phyloP scores from a whole-genome alignment of 2,113 vertebrate genomes.

The Rhombomys opimus region DNA sequence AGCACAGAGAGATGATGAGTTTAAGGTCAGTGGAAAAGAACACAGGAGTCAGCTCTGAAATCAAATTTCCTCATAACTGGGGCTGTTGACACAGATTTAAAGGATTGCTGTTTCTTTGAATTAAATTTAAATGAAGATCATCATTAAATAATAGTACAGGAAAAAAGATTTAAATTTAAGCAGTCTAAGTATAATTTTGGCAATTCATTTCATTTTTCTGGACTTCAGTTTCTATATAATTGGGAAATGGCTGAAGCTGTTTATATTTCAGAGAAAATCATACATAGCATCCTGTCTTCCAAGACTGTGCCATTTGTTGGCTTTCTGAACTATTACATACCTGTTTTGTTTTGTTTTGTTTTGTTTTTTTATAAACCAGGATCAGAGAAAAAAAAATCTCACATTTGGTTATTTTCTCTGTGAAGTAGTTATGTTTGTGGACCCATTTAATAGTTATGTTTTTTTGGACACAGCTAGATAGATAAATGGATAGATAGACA shows the following conservation, averaged over 20 bases:
- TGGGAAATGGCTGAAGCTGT: neutral
- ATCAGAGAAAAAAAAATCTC: too few species aligned
- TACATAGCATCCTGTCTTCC: neutral
- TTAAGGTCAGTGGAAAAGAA: neutral
- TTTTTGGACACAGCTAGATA: neutral
- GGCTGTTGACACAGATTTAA: neutral
- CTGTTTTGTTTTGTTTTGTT: neutral
- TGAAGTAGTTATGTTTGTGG: neutral
- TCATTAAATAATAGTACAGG: neutral
- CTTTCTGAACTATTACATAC: neutral
- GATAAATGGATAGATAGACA: neutral
- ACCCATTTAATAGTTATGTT: neutral
- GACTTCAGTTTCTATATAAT: neutral
- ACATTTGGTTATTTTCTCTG: neutral
- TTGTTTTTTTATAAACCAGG: neutral
- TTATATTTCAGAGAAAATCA: neutral
- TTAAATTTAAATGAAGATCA: neutral
- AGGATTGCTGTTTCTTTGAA: neutral
- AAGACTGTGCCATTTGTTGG: neutral
- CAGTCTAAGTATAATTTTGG: neutral
- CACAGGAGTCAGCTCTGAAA: neutral
- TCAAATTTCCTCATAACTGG: neutral
- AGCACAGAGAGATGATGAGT: neutral
- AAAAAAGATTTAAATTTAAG: neutral
- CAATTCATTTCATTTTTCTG: neutral